Evolutionary conservation across 2,797 vertebrate genomes (phyloP).

Genomic region (Megaceryle alcyon): DNA sequence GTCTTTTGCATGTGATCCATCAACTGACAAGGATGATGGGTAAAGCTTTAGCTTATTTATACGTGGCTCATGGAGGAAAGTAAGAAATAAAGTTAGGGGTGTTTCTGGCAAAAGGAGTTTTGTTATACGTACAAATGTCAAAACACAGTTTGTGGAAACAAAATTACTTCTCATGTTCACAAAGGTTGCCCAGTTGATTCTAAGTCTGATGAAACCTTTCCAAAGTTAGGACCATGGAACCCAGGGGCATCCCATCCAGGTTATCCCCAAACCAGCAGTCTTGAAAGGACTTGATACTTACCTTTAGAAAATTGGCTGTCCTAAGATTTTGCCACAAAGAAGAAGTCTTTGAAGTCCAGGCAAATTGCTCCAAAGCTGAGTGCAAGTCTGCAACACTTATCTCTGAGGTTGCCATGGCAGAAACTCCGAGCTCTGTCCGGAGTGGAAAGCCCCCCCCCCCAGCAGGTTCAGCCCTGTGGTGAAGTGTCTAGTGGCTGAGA

Average conservation of each 20-base stretch:
- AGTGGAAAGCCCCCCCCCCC: background rate
- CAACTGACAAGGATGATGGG: background rate
- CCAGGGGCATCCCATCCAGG: background rate
- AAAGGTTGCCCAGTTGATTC: background rate
- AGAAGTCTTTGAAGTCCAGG: background rate
- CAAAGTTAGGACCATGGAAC: background rate
- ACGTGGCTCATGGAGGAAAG: background rate
- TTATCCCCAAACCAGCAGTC: background rate
- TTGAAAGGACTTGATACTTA: background rate
- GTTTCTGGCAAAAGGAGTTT: background rate
- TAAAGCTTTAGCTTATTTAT: background rate
- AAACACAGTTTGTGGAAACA: background rate
- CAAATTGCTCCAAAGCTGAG: background rate
- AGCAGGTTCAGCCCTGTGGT: background rate
- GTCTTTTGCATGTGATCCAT: background rate
- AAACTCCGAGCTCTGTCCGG: background rate
- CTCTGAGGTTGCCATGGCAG: background rate
- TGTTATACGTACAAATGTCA: background rate
- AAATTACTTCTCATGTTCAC: background rate
- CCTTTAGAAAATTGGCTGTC: background rate
- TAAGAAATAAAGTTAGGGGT: background rate
- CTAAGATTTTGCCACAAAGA: background rate
- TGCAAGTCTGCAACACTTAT: background rate
- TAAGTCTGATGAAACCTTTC: background rate
- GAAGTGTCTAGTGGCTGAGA: fast-evolving